Base-by-base conservation (phyloP, 1,140 invertebrate genomes). In the Hesperophylax magnus region DNA sequence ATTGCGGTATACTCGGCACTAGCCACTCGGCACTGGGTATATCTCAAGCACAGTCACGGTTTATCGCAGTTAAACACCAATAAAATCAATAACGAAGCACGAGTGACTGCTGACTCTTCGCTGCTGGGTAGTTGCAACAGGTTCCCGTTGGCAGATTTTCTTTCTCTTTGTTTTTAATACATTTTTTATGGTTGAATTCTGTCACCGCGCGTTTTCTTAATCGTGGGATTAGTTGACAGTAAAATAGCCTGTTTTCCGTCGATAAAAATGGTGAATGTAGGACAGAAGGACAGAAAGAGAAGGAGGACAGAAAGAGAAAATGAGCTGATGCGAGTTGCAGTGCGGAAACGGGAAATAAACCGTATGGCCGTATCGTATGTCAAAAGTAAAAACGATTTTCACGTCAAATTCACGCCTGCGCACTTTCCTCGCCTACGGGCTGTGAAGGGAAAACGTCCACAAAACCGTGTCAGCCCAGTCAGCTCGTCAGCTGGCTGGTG, bases 81-180 rank as follows among this genome's bases (percentile, higher is more conserved):
- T 53, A 53, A 72, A 72, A 72, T 72, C 69, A 72, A 72, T 72
- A 72, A 72, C 20, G 69, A 22, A 72, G 18, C 20, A 47, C 39
- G 47, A 53, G 24, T 58, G 56, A 22, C n/a, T 61, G 24, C 60
- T 22, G 60, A 61, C 20, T 61, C 3, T 18, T 24, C 9, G 22
- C 60, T 24, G 34, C 17, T 61, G 27, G 63, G 24, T 20, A 72
- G 47, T 72, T 72, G 69, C 69, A 72, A 72, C 69, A 72, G 69
- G 69, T 72, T 72, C 18, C 69, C 39, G 52, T 72, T 27, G 24
- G 69, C 69, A 52, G 69, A 53, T 72, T 72, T 53, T 54, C 52
- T 72, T 72, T 72, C 20, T 72, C 52, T 72, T 72, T 72, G 18
- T 72, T 72, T 53, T 54, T 15, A 72, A 56, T 72, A 9, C 47